Evolutionary conservation across 2,797 vertebrate genomes (phyloP), one percentile per base, ranked within the genome.

Genomic region (Telmatherina bonti): DNA sequence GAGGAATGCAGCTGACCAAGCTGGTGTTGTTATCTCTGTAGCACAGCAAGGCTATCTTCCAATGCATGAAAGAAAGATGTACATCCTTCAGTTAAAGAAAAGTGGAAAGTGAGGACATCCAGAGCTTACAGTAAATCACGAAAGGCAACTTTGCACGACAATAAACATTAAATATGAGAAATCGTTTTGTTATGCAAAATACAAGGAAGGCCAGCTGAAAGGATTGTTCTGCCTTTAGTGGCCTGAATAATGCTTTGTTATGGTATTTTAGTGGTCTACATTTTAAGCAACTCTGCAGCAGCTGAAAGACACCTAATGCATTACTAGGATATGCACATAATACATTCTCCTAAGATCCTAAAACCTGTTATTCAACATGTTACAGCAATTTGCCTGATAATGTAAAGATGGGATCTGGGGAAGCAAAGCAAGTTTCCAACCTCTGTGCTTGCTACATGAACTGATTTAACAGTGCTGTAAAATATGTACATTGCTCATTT

Each of bases 171-270:
- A 66, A 57, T 75, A 56, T 82, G 76, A 81, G 63, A 85, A 62
- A 74, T 27, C 51, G 70, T 72, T 89, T 91, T 94, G 90, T 93
- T 29, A 91, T 90, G 89, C 78, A 91, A 89, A 90, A 55, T 36
- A 82, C 35, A 49, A 79, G 82, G 86, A 81, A 87, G 84, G 73
- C 58, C 12, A 56, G 56, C 62, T 91, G 78, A 90, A 93, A 84
- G 87, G 81, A 70, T 88, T 91, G 86, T 89, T 61, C 60, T 2
- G 69, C 60, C 41, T 51, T 62, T 76, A 62, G 63, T 41, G 60
- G 75, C 71, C 59, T 76, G 72, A 83, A 88, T 81, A 82, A 76
- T 72, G 67, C 86, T 85, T 92, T 91, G 84, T 91, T 79, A 79
- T 24, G 69, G 60, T 29, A 62, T 68, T 65, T 68, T 62, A 81